These are phyloP conservation scores for Crotalus horridus DNA, from an alignment of 2,113 vertebrate genomes.

Conservation along the genomic window DNA sequence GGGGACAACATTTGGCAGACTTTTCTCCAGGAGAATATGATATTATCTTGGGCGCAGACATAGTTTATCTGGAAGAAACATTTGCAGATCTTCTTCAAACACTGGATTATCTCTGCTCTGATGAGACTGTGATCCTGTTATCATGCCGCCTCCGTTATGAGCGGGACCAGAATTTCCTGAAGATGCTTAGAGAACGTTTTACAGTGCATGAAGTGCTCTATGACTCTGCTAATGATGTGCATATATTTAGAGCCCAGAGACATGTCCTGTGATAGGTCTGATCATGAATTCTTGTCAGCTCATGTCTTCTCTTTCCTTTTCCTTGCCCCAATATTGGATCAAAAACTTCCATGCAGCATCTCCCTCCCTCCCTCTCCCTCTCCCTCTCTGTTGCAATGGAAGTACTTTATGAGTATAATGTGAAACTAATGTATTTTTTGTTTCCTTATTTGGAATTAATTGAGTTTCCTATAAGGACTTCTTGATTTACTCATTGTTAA, in stretches of 20 bases:
- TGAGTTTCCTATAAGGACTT: not conserved
- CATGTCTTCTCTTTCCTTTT: not conserved
- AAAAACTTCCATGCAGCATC: not conserved
- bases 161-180: slow-evolving; percentile 84
- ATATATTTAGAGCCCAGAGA: slow-evolving; percentile 81
- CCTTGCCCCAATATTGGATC: not conserved
- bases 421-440: not conserved
- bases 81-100: slow-evolving; percentile 84
- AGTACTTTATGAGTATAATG: not conserved
- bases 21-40: slow-evolving; percentile 81
- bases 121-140: slow-evolving; percentile 74
- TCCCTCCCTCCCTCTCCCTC: not conserved
- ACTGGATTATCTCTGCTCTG: slow-evolving; percentile 80
- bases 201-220: slow-evolving; percentile 80
- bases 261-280: slow-evolving; percentile 42
- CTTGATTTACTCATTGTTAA: not conserved
- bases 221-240: slow-evolving; percentile 81
- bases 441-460: not conserved
- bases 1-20: slow-evolving; percentile 79
- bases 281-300: slow-evolving; percentile 21
- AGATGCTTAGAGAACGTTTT: slow-evolving; percentile 76
- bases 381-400: not conserved
- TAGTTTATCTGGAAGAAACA: slow-evolving; percentile 93
- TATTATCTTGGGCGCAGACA: slow-evolving; percentile 88
- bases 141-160: slow-evolving; percentile 91